Conservation (phyloP, 2,113 vertebrate genomes). For the Catagonus wagneri region DNA sequence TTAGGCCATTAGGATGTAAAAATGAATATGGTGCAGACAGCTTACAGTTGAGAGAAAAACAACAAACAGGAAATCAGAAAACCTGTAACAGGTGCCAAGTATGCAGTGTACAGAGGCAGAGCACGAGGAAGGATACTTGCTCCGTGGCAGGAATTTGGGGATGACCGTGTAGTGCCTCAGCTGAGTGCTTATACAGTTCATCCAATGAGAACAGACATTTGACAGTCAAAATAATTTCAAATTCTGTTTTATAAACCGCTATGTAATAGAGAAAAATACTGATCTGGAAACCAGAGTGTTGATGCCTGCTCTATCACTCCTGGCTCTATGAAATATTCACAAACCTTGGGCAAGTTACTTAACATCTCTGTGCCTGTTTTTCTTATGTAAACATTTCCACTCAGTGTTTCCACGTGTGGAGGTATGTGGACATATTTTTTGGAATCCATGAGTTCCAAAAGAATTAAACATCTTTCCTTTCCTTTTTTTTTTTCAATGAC, state of each 20-base stretch:
- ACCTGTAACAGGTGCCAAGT: not conserved
- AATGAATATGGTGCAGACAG: not conserved
- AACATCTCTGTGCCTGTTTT: not conserved
- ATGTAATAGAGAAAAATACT: not conserved
- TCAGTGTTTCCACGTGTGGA: not conserved
- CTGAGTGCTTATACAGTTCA: not conserved
- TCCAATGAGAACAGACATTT: not conserved
- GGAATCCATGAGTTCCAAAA: not conserved
- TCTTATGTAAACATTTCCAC: not conserved
- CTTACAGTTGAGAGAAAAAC: not conserved
- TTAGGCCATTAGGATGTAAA: not conserved
- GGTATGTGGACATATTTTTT: not conserved
- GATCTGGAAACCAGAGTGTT: not conserved
- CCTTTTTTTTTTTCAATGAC: too few species aligned
- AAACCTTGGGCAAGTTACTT: not conserved
- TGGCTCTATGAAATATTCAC: not conserved
- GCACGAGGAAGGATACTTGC: not conserved
- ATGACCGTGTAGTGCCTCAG: not conserved
- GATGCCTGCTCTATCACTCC: not conserved
- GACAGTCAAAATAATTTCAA: not conserved
- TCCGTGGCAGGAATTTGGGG: fast-evolving
- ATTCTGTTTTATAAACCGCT: not conserved
- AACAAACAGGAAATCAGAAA: not conserved
- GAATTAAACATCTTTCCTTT: not conserved
- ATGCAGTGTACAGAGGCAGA: not conserved